Conservation (phyloP, 1,140 invertebrate genomes). For the Drosophila melanogaster region DNA sequence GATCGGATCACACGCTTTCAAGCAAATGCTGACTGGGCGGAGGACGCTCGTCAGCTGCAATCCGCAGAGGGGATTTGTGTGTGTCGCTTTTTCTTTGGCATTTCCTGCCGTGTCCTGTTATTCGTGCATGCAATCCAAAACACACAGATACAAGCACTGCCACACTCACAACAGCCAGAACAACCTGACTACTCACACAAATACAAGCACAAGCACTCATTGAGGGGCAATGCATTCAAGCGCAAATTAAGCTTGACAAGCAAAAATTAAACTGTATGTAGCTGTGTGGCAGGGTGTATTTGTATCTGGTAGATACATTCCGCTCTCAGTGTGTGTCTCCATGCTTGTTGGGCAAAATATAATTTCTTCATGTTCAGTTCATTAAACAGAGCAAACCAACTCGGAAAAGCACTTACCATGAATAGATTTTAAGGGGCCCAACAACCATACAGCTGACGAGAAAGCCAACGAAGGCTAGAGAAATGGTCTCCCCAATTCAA, state of each 20-base stretch:
- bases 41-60: slow-evolving; percentile 26
- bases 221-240: slow-evolving; percentile 73
- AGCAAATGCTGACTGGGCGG: slow-evolving; percentile 56
- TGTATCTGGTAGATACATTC: slow-evolving; percentile 38
- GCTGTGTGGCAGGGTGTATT: slow-evolving; percentile 31
- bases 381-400: slow-evolving; percentile 75
- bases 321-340: slow-evolving; percentile 10
- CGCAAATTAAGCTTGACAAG: slow-evolving; percentile 83
- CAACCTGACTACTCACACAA: neutral
- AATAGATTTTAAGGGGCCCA: slow-evolving; percentile 49
- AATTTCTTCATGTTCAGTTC: slow-evolving; percentile 77
- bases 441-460: neutral
- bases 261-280: slow-evolving; percentile 80
- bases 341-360: slow-evolving; percentile 75
- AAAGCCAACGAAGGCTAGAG: neutral
- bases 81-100: slow-evolving; percentile 42
- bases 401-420: slow-evolving; percentile 60
- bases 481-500: slow-evolving; percentile 9
- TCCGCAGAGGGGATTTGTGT: slow-evolving; percentile 42
- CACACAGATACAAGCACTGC: slow-evolving; percentile 31
- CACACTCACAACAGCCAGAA: slow-evolving; percentile 19
- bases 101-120: slow-evolving; percentile 45
- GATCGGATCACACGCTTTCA: slow-evolving; percentile 14
- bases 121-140: slow-evolving; percentile 66
- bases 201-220: slow-evolving; percentile 31